phyloP scores from a whole-genome alignment of 2,113 vertebrate genomes.

The Poeciliopsis retropinna region DNA sequence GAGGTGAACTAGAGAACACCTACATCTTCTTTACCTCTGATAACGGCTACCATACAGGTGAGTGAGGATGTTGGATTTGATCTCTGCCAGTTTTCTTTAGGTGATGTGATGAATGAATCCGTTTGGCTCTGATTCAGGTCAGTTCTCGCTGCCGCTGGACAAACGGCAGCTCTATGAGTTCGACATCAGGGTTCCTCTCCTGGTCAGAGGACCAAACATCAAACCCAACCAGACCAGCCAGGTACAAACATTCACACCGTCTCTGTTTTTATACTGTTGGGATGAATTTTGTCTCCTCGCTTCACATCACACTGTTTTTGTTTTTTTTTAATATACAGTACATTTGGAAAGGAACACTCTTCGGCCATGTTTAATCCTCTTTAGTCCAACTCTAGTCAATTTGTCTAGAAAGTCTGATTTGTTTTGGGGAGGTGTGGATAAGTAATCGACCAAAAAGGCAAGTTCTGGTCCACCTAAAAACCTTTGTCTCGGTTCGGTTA shows the following conservation, averaged over 20 bases:
- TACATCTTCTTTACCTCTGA: slow-evolving; percentile 97
- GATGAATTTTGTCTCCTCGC: neutral
- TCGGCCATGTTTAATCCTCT: too few relatives aligned
- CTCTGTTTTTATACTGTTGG: neutral
- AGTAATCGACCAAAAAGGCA: too few relatives aligned
- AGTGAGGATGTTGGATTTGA: neutral
- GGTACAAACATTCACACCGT: slow-evolving; percentile 68
- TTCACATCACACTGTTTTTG: too few relatives aligned
- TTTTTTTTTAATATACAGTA: too few relatives aligned
- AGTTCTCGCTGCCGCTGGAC: slow-evolving; percentile 96
- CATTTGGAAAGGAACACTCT: too few relatives aligned
- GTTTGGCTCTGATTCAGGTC: slow-evolving; percentile 78
- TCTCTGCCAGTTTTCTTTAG: too few relatives aligned
- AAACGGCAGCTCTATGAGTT: slow-evolving; percentile 98
- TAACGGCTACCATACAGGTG: slow-evolving; percentile 97
- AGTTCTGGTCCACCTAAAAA: too few relatives aligned
- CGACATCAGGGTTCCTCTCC: slow-evolving; percentile 94
- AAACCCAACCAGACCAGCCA: slow-evolving; percentile 91
- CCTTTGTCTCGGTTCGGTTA: too few relatives aligned
- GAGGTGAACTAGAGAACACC: slow-evolving; percentile 89
- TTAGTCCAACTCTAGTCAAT: too few relatives aligned
- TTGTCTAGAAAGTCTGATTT: too few relatives aligned
- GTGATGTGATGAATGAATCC: neutral
- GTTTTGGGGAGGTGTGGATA: too few relatives aligned
- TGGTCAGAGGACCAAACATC: slow-evolving; percentile 94